These are phyloP conservation scores for Yponomeuta malinellus DNA, from an alignment of 2,888 invertebrate genomes.

Conservation along the genomic window DNA sequence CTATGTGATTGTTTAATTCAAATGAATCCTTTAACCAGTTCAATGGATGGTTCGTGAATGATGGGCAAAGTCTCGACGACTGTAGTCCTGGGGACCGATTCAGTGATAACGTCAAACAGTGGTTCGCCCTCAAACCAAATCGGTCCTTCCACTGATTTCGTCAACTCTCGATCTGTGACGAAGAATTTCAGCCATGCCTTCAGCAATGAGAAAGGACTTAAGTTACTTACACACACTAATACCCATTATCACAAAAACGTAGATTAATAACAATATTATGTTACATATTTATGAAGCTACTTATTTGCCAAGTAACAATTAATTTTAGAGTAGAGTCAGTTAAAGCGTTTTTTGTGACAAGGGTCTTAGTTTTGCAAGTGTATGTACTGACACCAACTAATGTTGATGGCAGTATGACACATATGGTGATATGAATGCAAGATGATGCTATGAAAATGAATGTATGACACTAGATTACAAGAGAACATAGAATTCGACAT, in stretches of 20 bases:
- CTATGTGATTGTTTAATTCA: constrained; percentile 17
- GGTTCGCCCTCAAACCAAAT: constrained; percentile 64
- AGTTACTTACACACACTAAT: constrained; percentile 27
- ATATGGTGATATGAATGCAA: neutral
- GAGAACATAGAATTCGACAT: no score
- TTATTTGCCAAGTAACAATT: no score
- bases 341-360: neutral
- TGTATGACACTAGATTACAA: neutral
- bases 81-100: constrained; percentile 54
- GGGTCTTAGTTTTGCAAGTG: neutral
- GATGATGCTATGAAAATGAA: neutral
- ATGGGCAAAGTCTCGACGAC: constrained; percentile 43
- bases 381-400: neutral
- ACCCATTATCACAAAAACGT: neutral
- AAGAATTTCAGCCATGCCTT: constrained; percentile 77
- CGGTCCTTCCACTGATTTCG: constrained; percentile 68
- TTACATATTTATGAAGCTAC: no score
- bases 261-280: neutral
- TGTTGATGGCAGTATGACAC: neutral
- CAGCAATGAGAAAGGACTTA: constrained; percentile 56
- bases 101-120: constrained; percentile 49
- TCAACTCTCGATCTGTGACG: constrained; percentile 71
- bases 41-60: constrained; percentile 58
- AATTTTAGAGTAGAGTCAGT: neutral
- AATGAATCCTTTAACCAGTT: constrained; percentile 70